Conservation (phyloP, 2,888 invertebrate species). For the Germaria angustata region DNA sequence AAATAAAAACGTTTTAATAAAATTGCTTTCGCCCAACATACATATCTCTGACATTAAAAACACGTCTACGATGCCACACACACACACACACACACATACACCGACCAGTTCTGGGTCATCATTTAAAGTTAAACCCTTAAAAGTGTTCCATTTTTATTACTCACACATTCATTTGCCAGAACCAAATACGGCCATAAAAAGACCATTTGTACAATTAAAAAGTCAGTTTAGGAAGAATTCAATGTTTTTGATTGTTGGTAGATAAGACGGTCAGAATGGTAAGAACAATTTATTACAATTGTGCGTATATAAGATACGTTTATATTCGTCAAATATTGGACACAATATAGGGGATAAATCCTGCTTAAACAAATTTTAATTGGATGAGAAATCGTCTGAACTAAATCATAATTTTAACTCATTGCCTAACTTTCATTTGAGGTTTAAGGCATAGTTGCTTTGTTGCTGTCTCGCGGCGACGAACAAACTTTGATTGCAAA, state of each 20-base stretch:
- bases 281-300: not conserved
- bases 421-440: too few species aligned
- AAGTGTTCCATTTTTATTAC: constrained; percentile 8
- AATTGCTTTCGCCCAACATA: not conserved
- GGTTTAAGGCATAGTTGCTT: too few species aligned
- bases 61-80: not conserved
- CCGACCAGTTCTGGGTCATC: not conserved
- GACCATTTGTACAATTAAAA: constrained; percentile 51
- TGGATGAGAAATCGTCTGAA: too few species aligned
- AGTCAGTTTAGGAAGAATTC: constrained; percentile 1
- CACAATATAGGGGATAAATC: not conserved
- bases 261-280: not conserved
- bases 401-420: too few species aligned
- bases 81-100: not conserved
- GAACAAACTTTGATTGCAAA: too few species aligned
- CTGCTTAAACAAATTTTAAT: too few species aligned
- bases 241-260: not conserved
- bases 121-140: constrained; percentile 20
- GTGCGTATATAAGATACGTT: too few species aligned
- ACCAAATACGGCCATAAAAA: constrained; percentile 37
- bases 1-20: constrained; percentile 15
- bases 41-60: not conserved
- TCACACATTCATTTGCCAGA: constrained; percentile 9
- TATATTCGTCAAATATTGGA: not conserved
- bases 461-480: too few species aligned